A percentile compares a stretch with the other conserved stretches of the same genome.
Evolutionary conservation across 1,140 invertebrate genomes (phyloP).

Genomic region (Zaprionus ghesquierei): DNA sequence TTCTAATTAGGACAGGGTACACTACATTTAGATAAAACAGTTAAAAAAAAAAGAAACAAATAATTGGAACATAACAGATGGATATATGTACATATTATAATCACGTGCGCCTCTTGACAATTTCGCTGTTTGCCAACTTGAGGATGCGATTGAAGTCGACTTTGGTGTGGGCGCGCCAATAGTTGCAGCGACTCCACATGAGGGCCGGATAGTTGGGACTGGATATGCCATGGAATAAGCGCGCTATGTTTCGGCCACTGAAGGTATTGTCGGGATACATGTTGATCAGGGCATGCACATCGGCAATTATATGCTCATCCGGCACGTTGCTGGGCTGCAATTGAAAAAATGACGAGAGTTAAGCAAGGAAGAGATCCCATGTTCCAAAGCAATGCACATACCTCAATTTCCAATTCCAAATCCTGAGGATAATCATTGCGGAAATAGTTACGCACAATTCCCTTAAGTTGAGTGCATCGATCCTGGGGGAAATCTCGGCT

Average conservation of each 20-base stretch:
- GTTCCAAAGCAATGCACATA: neutral
- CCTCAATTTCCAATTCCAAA: slow-evolving; percentile 69
- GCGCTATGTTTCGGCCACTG: slow-evolving; percentile 92
- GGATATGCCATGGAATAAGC: slow-evolving; percentile 96
- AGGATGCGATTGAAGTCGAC: slow-evolving; percentile 92
- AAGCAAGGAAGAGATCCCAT: neutral
- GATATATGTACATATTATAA: neutral
- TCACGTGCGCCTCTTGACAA: slow-evolving; percentile 84
- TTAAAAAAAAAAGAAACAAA: neutral
- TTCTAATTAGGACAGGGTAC: neutral
- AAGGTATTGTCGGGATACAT: slow-evolving; percentile 93
- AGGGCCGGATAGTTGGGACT: slow-evolving; percentile 95
- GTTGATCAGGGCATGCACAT: slow-evolving; percentile 89
- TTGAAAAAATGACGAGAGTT: neutral
- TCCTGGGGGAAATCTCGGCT: slow-evolving; percentile 84
- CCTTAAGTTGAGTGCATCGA: slow-evolving; percentile 89
- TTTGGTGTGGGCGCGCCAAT: slow-evolving; percentile 93
- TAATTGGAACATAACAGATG: neutral
- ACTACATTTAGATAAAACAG: neutral
- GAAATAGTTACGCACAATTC: slow-evolving; percentile 88
- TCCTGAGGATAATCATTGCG: slow-evolving; percentile 84
- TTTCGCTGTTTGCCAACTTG: slow-evolving; percentile 88
- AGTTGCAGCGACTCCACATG: slow-evolving; percentile 93
- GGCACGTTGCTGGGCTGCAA: slow-evolving; percentile 65
- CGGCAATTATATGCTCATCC: slow-evolving; percentile 86